Conservation (phyloP, 2,888 invertebrate species). For the Tuta absoluta region DNA sequence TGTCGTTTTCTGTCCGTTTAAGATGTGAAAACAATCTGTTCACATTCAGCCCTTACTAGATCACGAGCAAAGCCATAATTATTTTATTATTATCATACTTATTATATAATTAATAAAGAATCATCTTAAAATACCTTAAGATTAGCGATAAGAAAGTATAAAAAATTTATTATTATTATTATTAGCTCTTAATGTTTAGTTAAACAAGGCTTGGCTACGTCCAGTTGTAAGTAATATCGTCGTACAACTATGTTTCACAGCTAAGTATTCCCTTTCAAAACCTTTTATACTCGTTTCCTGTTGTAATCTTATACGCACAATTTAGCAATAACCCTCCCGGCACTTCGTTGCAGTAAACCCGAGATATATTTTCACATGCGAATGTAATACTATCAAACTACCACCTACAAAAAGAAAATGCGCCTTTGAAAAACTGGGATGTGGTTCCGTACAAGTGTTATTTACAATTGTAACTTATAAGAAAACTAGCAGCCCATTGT, state of each 20-base stretch:
- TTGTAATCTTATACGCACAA: slow-evolving; percentile 5
- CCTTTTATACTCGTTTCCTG: background rate
- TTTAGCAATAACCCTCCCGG: background rate
- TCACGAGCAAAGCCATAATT: too few species aligned
- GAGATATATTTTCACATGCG: slow-evolving; percentile 23
- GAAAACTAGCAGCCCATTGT: too few species aligned
- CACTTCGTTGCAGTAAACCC: slow-evolving; percentile 16
- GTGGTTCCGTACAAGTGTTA: background rate
- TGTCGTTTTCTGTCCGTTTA: too few species aligned
- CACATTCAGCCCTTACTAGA: too few species aligned
- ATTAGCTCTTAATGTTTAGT: too few species aligned
- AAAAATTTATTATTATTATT: too few species aligned
- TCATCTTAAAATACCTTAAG: too few species aligned
- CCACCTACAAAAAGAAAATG: background rate
- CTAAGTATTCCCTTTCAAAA: background rate
- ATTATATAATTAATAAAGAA: too few species aligned
- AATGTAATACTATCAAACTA: slow-evolving; percentile 13
- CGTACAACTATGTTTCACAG: background rate
- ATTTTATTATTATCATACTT: too few species aligned
- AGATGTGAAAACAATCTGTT: too few species aligned
- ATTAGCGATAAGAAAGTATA: too few species aligned
- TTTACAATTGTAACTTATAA: background rate
- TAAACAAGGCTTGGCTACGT: too few species aligned
- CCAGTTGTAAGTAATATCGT: background rate
- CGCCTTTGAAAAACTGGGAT: background rate